Evolutionary conservation across 1,140 invertebrate species (phyloP).

Genomic region (Drosophila nigromelanica): DNA sequence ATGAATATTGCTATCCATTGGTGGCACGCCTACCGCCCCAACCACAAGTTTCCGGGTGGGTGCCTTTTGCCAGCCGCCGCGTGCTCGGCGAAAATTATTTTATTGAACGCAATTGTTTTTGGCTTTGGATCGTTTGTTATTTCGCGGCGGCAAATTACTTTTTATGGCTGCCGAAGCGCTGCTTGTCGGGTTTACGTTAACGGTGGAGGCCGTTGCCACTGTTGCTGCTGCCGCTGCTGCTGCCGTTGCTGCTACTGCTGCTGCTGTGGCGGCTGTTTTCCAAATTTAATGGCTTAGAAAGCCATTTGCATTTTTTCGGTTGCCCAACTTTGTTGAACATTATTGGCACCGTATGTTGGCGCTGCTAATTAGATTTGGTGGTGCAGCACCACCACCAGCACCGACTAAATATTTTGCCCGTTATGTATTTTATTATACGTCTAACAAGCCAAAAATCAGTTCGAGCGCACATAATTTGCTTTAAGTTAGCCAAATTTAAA

Average conservation of each 20-base stretch:
- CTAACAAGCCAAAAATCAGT: background rate
- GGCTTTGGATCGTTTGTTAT: slow-evolving; percentile 82
- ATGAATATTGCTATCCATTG: background rate
- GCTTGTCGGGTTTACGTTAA: slow-evolving; percentile 35
- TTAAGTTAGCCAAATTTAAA: slow-evolving; percentile 2
- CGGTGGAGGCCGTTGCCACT: slow-evolving; percentile 13
- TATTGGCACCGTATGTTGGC: slow-evolving; percentile 71
- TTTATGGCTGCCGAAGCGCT: slow-evolving; percentile 62
- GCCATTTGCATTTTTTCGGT: slow-evolving; percentile 77
- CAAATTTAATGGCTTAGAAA: slow-evolving; percentile 83
- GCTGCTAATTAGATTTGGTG: slow-evolving; percentile 38
- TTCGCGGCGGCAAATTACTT: slow-evolving; percentile 80
- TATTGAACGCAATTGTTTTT: slow-evolving; percentile 82
- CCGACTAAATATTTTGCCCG: slow-evolving; percentile 25
- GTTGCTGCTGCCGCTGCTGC: background rate
- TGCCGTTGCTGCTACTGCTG: slow-evolving; percentile 2
- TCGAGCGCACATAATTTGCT: background rate
- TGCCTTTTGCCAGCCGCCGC: slow-evolving; percentile 29
- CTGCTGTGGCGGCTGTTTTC: slow-evolving; percentile 71
- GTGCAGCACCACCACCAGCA: slow-evolving; percentile 5
- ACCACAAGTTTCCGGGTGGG: slow-evolving; percentile 53
- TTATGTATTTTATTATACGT: slow-evolving; percentile 4
- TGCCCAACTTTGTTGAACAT: slow-evolving; percentile 75
- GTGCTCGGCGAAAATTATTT: slow-evolving; percentile 74
- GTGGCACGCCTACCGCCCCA: background rate